phyloP scores from a whole-genome alignment of 2,888 invertebrate species.

The Pollenia amentaria region DNA sequence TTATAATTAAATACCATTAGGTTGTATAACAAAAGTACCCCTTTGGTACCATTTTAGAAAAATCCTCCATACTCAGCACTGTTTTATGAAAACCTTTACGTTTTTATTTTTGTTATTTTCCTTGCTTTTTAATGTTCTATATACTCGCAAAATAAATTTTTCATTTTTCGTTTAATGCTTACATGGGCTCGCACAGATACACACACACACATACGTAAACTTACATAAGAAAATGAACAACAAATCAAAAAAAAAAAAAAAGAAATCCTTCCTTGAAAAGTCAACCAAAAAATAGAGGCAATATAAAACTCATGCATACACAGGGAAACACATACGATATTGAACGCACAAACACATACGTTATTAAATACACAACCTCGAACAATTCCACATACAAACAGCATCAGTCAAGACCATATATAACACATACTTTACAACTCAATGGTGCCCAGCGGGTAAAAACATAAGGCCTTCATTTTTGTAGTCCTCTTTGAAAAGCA shows the following conservation, averaged over 20 bases:
- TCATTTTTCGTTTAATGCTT: slow-evolving; percentile 38
- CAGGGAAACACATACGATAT: neutral
- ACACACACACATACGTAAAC: neutral
- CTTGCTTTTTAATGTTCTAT: slow-evolving; percentile 25
- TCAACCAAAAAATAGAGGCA: slow-evolving; percentile 54
- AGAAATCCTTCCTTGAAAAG: slow-evolving; percentile 51
- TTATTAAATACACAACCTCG: no score
- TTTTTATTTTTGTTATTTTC: slow-evolving; percentile 6
- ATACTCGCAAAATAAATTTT: slow-evolving; percentile 27
- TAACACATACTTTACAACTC: neutral
- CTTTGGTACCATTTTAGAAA: slow-evolving; percentile 17
- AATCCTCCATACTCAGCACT: slow-evolving; percentile 6
- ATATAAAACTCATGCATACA: neutral
- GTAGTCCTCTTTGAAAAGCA: no score
- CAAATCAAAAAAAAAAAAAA: neutral
- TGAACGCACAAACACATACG: no score
- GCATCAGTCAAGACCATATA: slow-evolving; percentile 9
- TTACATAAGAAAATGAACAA: slow-evolving; percentile 21
- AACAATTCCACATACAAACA: neutral
- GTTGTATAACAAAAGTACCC: slow-evolving; percentile 34
- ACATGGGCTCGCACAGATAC: neutral
- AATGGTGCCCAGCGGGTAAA: no score
- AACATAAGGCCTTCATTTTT: no score
- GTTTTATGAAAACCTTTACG: slow-evolving; percentile 29
- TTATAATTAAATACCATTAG: slow-evolving; percentile 22